Percentiles rank a stretch among this genome's conserved stretches.
Evolutionary conservation across 2,797 vertebrate species (phyloP).

Genomic region (Pachyuromys duprasi): DNA sequence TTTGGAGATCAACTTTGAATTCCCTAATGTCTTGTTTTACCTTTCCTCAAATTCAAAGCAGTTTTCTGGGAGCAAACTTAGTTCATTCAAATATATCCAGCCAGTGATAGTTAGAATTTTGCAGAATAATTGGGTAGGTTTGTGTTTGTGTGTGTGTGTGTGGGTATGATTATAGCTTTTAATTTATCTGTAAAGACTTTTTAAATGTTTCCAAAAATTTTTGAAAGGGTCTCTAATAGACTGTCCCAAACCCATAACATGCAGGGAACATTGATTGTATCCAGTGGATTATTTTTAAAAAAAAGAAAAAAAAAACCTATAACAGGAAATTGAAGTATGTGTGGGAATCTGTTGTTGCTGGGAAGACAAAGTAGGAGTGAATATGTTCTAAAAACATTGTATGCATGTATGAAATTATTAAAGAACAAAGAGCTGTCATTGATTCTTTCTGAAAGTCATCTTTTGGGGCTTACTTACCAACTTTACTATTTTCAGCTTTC

Average conservation of each 20-base stretch:
- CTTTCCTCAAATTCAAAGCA: not conserved
- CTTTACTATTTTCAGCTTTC: slow-evolving; percentile 32
- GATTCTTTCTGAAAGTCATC: not conserved
- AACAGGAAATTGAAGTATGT: not conserved
- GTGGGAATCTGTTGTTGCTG: not conserved
- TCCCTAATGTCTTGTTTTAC: not conserved
- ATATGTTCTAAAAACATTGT: not conserved
- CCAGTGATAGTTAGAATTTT: slow-evolving; percentile 4
- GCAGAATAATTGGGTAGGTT: not conserved
- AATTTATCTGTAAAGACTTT: not conserved
- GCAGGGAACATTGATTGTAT: not conserved
- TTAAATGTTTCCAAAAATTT: not conserved
- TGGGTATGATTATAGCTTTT: too few species aligned
- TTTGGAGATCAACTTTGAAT: not conserved
- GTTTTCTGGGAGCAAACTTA: not conserved
- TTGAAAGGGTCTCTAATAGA: too few species aligned
- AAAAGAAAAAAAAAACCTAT: too few species aligned
- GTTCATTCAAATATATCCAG: fast-evolving
- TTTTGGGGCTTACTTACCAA: not conserved
- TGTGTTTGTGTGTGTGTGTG: too few species aligned
- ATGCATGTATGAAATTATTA: not conserved
- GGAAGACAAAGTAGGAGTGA: not conserved
- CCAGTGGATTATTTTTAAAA: not conserved
- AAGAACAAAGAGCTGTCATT: not conserved
- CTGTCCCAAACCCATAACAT: too few species aligned